Base-by-base conservation (phyloP, 2,888 invertebrate genomes). In the Ptychoptera contaminata region DNA sequence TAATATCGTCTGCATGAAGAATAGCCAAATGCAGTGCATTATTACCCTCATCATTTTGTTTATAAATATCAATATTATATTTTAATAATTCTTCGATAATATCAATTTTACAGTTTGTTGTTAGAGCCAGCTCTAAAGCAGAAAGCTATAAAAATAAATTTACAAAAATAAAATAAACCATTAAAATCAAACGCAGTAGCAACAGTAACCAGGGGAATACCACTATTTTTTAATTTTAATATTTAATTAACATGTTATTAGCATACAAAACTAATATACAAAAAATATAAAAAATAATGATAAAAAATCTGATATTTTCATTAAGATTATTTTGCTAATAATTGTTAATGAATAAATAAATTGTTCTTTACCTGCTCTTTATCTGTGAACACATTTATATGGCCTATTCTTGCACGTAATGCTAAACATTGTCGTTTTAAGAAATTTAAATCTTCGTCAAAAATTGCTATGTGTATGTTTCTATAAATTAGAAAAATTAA, bases 21-120 rank as follows among this genome's bases (percentile, higher is more conserved):
- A 63, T 50, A 2, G 62, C 61, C 42, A 64, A 46, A 46, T 64
- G 63, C 11, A 64, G 37, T 2, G 56, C 52, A 9, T 56, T 63
- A 40, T 63, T 63, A 8, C 55, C 54, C 6, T 59, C 52, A 8
- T 53, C 51, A 44, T 63, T 61, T 2, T 57, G 37, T 14, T 51
- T 52, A 34, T 58, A 55, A 2, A 56, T 41, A 11, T 55, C 32
- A 2, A 56, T 47, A 11, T 56, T 53, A 3, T 54, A 51, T 2
- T 49, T 47, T 1, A 63, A 23, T 3, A 63, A 32, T 2, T 55
- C 47, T 14, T 53, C 46, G 2, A 60, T 51, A 8, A 59, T 56
- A 36, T 50, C 47, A 1, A 54, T 48, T 2, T 50, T 50, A 15
- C 55, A 52, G 40, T 61, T 54, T 7, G 56, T 52, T 6, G 50